Percentiles rank a stretch among this genome's conserved stretches.
Conservation (phyloP, 2,888 invertebrate species). For the Pycnomerus fuliginosus region DNA sequence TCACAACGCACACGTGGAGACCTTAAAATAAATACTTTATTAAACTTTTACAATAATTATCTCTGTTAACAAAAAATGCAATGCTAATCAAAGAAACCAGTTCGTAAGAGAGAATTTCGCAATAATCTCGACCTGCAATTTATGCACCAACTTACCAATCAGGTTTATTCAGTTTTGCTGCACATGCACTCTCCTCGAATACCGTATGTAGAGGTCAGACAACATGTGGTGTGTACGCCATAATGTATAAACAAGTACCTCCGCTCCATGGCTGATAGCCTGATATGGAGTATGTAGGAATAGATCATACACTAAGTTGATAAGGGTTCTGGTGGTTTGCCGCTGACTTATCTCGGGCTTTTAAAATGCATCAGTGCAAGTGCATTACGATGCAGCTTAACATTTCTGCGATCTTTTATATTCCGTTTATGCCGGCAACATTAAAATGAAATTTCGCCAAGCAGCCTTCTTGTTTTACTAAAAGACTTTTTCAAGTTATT, state of each 20-base stretch:
- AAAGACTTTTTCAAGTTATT: no score
- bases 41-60: no score
- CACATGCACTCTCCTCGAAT: constrained; percentile 24
- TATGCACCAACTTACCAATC: constrained; percentile 31
- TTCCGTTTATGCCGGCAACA: constrained; percentile 5
- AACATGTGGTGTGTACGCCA: constrained; percentile 29
- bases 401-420: constrained; percentile 7
- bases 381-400: constrained; percentile 17
- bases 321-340: constrained; percentile 5
- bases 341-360: constrained; percentile 12
- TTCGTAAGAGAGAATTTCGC: no score
- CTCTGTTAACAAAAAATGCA: no score
- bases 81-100: no score
- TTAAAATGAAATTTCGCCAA: constrained; percentile 11
- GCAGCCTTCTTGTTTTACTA: no score
- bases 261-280: constrained; percentile 37
- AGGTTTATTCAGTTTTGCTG: constrained; percentile 30
- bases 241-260: constrained; percentile 24
- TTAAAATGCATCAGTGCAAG: constrained; percentile 12
- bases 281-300: constrained; percentile 50
- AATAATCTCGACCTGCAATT: no score
- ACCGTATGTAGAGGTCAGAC: constrained; percentile 28
- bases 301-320: constrained; percentile 48
- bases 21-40: no score
- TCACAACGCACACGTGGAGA: no score